Percentiles rank a stretch among this genome's conserved stretches.
phyloP scores from a whole-genome alignment of 2,888 invertebrate genomes.

The Pedicia rivosa region DNA sequence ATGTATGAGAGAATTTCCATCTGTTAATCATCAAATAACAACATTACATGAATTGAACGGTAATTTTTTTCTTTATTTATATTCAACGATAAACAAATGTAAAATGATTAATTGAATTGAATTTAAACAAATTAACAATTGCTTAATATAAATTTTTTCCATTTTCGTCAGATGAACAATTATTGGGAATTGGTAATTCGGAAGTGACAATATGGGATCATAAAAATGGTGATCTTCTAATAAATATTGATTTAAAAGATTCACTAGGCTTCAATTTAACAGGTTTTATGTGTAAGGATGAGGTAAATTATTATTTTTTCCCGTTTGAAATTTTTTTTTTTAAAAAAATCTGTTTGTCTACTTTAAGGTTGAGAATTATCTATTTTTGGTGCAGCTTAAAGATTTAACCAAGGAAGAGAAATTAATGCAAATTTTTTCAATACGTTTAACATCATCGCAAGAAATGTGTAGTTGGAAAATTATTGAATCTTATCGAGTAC shows the following conservation, averaged over 20 bases:
- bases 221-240: constrained; percentile 26
- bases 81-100: background rate
- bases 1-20: constrained; percentile 28
- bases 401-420: too few relatives aligned
- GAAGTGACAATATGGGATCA: constrained; percentile 29
- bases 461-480: too few relatives aligned
- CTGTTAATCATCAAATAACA: constrained; percentile 22
- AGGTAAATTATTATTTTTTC: too few relatives aligned
- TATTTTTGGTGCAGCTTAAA: too few relatives aligned
- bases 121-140: too few relatives aligned
- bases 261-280: constrained; percentile 21
- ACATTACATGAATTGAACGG: constrained; percentile 23
- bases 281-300: background rate
- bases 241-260: constrained; percentile 25
- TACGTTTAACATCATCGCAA: too few relatives aligned
- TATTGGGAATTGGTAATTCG: constrained; percentile 25
- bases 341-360: too few relatives aligned
- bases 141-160: too few relatives aligned
- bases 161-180: constrained; percentile 20
- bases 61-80: constrained; percentile 11
- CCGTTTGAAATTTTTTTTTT: too few relatives aligned
- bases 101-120: background rate
- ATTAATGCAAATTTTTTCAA: too few relatives aligned
- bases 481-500: too few relatives aligned
- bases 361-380: too few relatives aligned